These are phyloP conservation scores for Chloromyia formosa DNA, from an alignment of 2,888 invertebrate genomes.

Conservation along the genomic window DNA sequence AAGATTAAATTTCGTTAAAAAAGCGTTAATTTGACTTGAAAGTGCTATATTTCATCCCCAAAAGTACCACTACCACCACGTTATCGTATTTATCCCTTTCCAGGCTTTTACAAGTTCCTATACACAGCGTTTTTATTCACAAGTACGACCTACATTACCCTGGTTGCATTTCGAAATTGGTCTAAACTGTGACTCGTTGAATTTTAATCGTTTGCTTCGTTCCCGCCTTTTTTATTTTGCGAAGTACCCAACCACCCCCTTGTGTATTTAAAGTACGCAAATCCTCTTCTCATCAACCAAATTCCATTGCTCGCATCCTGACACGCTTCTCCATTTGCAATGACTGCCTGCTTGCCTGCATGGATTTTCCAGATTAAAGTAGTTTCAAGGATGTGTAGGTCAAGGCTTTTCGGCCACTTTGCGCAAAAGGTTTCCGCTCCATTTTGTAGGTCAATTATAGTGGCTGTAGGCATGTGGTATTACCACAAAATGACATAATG, in stretches of 20 bases:
- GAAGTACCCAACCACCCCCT: too few relatives aligned
- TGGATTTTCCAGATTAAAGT: constrained; percentile 12
- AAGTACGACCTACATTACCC: background rate
- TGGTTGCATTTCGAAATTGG: background rate
- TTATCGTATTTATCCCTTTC: too few relatives aligned
- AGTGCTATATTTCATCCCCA: too few relatives aligned
- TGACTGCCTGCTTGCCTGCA: constrained; percentile 10
- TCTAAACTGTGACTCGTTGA: background rate
- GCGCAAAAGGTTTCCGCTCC: background rate
- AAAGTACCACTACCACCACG: too few relatives aligned
- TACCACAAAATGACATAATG: constrained; percentile 32
- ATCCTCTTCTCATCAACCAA: background rate
- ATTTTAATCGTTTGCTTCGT: background rate
- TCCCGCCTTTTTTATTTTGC: background rate
- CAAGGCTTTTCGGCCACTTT: constrained; percentile 25
- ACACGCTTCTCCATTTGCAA: constrained; percentile 8
- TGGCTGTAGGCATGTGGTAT: constrained; percentile 2
- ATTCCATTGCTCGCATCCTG: constrained; percentile 2
- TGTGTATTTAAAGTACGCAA: background rate
- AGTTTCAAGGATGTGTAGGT: constrained; percentile 16
- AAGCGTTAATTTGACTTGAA: too few relatives aligned
- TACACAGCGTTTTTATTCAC: background rate
- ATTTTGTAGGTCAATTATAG: constrained; percentile 24
- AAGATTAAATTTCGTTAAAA: too few relatives aligned
- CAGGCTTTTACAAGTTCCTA: too few relatives aligned